Evolutionary conservation across 2,888 invertebrate genomes (phyloP), one percentile per base, ranked within the genome.

Genomic region (Drosophila histrio): DNA sequence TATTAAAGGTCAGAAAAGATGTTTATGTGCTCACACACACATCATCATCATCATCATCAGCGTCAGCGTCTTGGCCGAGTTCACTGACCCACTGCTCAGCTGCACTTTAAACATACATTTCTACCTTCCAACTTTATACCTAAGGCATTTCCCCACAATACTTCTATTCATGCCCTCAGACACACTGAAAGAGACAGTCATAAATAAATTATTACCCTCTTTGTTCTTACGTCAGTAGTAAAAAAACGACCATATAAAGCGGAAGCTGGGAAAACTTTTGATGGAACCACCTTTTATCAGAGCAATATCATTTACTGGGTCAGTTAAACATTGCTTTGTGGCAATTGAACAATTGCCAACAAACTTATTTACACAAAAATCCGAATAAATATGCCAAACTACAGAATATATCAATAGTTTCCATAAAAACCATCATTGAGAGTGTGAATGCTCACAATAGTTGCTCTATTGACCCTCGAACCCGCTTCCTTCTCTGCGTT

Each of bases 11-110:
- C 64, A 65, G n/a, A n/a, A 6, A 32, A 46, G 44, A 46, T 46
- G 58, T 32, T 57, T 24, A 32, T 28, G 11, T n/a, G n/a, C 28
- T 15, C 17, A 28, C 44, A 39, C 24, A 24, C 21, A 39, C 39
- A 22, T 39, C 11, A 19, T 19, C 39, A 22, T 41, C 39, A 21
- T 11, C 44, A 26, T 7, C 24, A 43, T 13, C 24, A 5, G n/a
- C 15, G 11, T 17, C 28, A 22, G 9, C 9, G 50, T 9, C 50
- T 38, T 13, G 13, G 1, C 19, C 19, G 36, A 60, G 82, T 77
- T 85, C 79, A 85, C 53, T 83, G 78, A 78, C 78, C 78, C 65
- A 68, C 58, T 67, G 46, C 58, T 49, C 62, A 64, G 50, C 69
- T 76, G 67, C 72, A 59, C 59, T 73, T 69, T 65, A 47, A 57